phyloP scores from a whole-genome alignment of 1,140 invertebrate genomes.

The Platyscapa corneri region DNA sequence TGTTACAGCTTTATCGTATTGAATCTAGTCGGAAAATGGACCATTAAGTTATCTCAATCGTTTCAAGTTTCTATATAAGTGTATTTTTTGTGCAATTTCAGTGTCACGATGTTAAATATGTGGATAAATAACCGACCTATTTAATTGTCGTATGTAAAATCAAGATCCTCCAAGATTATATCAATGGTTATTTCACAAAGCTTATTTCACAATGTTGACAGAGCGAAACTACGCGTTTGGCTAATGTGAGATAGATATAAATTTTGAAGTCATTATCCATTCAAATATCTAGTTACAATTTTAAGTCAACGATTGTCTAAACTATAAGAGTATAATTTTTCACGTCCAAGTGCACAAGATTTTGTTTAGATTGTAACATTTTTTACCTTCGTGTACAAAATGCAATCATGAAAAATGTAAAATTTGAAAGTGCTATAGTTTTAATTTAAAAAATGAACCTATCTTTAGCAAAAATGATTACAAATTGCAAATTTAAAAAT shows the following conservation, averaged over 20 bases:
- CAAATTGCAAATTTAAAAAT: no score
- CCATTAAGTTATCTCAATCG: neutral
- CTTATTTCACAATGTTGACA: neutral
- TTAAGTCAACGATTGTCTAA: no score
- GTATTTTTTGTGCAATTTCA: neutral
- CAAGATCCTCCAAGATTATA: neutral
- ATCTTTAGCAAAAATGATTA: no score
- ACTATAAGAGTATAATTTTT: no score
- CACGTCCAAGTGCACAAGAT: no score
- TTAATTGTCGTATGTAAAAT: neutral
- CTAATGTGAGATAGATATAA: neutral
- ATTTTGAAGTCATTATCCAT: neutral
- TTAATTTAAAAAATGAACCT: no score
- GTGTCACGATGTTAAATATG: neutral
- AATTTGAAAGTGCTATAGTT: no score
- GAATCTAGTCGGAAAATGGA: slow-evolving; percentile 10
- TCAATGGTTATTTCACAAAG: neutral
- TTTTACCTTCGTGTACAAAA: no score
- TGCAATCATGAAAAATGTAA: no score
- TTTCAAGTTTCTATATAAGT: neutral
- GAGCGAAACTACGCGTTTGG: neutral
- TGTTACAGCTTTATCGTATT: neutral
- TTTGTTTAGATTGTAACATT: no score
- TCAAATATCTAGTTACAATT: no score
- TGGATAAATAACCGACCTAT: neutral